Base-by-base conservation (phyloP, 92 coral and sea anemone species). In the Zoanthus sociatus region DNA sequence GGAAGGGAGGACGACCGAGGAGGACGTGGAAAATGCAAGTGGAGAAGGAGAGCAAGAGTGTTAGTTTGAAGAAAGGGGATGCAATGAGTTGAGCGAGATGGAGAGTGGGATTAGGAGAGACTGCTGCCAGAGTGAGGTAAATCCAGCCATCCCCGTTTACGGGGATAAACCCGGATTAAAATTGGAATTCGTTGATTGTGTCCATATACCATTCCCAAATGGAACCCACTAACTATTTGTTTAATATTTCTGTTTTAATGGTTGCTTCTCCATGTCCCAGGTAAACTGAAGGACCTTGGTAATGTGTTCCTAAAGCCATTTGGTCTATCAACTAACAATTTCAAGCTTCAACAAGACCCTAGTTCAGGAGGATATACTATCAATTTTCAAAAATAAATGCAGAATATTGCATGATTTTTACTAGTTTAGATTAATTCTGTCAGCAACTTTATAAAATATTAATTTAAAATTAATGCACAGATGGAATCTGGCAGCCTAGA, bases 231-330 rank as follows among this genome's bases (percentile, higher is more conserved):
- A 58, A 14, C 15, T 13, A 37, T 37, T 58, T 58, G 17, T 14
- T 58, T 15, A 58, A 10, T 58, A 67, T 20, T 20, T 10, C 3
- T 0, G n/a, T 26, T 44, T 76, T 76, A n/a, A 51, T 48, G n/a
- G 16, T 17, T 74, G 17, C 45, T 37, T 69, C 4, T 30, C 74
- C 46, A 1, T 30, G 42, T 69, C 74, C 31, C 33, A 97, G 99
- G 99, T 56, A 97, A 97, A 92, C 91, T 97, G 1, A 97, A 97
- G 82, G 99, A 97, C 58, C 92, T 97, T 84, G 99, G 99, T 56
- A 97, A 97, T 89, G 96, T 97, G 88, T 94, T 97, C 68, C 95
- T 97, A 30, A 95, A 95, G 76, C 99, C 99, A 26, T 97, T 97
- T 88, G 99, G 99, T 67, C 90, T 97, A 17, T 97, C 99, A 44